Evolutionary conservation across 1,140 invertebrate species (phyloP).

Genomic region (Theocolax elegans): DNA sequence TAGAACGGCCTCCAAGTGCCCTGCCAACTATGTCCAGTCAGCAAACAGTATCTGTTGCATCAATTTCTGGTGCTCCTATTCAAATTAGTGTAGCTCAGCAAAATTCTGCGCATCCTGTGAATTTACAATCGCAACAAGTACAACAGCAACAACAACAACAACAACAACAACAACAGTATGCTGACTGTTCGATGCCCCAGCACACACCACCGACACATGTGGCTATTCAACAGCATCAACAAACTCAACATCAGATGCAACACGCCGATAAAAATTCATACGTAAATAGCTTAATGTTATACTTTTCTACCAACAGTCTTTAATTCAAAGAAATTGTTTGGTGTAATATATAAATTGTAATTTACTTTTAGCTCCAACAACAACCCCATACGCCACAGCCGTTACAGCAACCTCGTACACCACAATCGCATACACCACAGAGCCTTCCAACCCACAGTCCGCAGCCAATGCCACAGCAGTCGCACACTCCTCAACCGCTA

Average conservation of each 20-base stretch:
- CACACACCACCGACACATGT: constrained; percentile 58
- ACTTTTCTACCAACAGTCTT: no score
- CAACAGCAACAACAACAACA: constrained; percentile 11
- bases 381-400: constrained; percentile 59
- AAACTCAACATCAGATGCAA: constrained; percentile 36
- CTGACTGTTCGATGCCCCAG: constrained; percentile 59
- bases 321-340: neutral
- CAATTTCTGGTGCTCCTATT: constrained; percentile 6
- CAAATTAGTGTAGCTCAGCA: constrained; percentile 47
- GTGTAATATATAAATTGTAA: neutral
- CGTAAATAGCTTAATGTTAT: constrained; percentile 7
- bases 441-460: constrained; percentile 61
- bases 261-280: constrained; percentile 38
- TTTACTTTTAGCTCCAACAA: constrained; percentile 51
- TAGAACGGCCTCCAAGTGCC: constrained; percentile 70
- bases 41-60: constrained; percentile 12
- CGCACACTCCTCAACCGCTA: constrained; percentile 69
- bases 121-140: neutral
- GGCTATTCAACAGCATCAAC: constrained; percentile 50
- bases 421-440: constrained; percentile 60
- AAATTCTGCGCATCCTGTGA: constrained; percentile 44
- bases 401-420: constrained; percentile 61
- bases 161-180: constrained; percentile 55
- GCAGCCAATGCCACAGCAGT: constrained; percentile 60
- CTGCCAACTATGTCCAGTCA: constrained; percentile 57